Evolutionary conservation across 1,140 invertebrate genomes (phyloP), one percentile per base, ranked within the genome.

Genomic region (Manduca sexta): DNA sequence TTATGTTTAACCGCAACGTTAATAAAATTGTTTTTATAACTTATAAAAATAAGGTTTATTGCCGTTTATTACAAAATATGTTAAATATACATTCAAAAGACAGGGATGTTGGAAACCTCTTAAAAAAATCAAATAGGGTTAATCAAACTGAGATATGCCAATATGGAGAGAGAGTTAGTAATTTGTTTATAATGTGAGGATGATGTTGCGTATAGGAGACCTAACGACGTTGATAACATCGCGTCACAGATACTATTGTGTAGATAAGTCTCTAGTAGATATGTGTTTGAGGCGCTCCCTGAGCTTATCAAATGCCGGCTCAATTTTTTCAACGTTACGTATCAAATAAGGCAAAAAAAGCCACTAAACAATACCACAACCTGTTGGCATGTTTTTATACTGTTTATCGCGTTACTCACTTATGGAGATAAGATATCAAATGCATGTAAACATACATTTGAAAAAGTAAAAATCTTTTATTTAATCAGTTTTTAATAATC

Each of bases 1-100:
- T 26, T 48, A 37, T 45, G 38, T 45, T 31, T 42, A 49, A 52
- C 55, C 55, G 49, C 46, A 52, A 52, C 35, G 42, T 45, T 16
- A 42, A 56, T 15, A 45, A 56, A 57, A 49, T 35, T 29, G 15
- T 54, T 49, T 31, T 49, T 37, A 52, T 45, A 30, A 1, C 14
- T 31, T 14, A 14, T 6, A 17, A 34, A 57, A 52, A 49, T 47
- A 15, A 49, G 41, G 40, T 57, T 57, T 45, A 57, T 50, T 45
- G 46, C 34, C 12, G 34, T 12, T n/a, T 35, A 2, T 31, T 8
- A 31, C 8, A n/a, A n/a, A 31, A n/a, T 31, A 31, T n/a, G n/a
- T 26, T 26, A 26, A 26, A 26, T 5, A 5, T 8, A 5, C 21
- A 26, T 26, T 26, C 4, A 26, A 3, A 8, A 3, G 8, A 26